These are phyloP conservation scores for Picathartes gymnocephalus DNA, from an alignment of 2,113 vertebrate genomes.

Conservation along the genomic window DNA sequence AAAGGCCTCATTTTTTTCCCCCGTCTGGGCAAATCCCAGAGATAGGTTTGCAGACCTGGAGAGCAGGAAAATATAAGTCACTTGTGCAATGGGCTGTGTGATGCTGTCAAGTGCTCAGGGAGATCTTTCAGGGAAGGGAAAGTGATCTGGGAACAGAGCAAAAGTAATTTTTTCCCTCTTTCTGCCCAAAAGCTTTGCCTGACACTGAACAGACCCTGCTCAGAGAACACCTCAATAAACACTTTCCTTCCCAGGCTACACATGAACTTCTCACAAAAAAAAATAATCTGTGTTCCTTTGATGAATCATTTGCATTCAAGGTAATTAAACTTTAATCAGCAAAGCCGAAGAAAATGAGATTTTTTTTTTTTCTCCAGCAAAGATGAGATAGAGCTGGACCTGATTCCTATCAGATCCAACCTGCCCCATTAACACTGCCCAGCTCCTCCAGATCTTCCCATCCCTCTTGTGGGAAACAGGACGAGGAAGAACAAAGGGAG, in stretches of 20 bases:
- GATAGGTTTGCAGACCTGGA: not conserved
- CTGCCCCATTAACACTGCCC: not conserved
- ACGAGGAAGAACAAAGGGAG: not conserved
- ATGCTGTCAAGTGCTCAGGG: not conserved
- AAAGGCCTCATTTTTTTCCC: not conserved
- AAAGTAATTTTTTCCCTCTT: not conserved
- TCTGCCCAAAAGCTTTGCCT: not conserved
- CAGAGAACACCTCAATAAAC: not conserved
- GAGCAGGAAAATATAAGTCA: not conserved
- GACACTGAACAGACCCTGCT: not conserved
- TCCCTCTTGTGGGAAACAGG: not conserved
- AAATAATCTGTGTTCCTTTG: not conserved
- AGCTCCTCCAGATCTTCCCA: not conserved
- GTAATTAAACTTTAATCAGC: conserved; percentile 24
- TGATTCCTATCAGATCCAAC: not conserved
- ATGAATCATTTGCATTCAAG: not conserved
- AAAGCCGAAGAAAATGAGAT: not conserved
- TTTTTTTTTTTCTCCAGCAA: not conserved
- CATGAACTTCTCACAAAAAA: not conserved
- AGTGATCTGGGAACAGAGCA: not conserved
- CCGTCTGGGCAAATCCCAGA: not conserved
- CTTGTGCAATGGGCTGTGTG: not conserved
- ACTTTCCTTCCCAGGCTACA: not conserved
- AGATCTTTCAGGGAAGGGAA: not conserved
- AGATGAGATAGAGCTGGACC: not conserved